Evolutionary conservation across 1,140 invertebrate genomes (phyloP), one percentile per base, ranked within the genome.

Genomic region (Rhyacophila brunnea): DNA sequence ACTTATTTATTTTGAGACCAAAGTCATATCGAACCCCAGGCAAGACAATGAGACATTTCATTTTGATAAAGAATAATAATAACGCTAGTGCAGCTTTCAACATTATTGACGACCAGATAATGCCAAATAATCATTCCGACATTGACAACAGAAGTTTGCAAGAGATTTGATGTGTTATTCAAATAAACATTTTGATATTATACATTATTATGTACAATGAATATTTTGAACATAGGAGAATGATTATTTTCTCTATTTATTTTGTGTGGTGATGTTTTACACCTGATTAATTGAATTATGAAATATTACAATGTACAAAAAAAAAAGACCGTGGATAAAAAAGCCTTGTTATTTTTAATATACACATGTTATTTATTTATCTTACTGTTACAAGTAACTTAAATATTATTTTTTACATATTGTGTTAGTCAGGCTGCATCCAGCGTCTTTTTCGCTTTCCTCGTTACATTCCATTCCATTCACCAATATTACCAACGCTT

Each of bases 1-100:
- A 28, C 9, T 28, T 28, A 28, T 28, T 28, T 28, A 28, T 13
- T 52, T 40, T 40, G 15, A 58, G 47, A 54, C 60, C 60, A 62
- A 62, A 62, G 60, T 58, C 35, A 53, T 54, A 52, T 54, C 28
- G 40, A 50, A 56, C 42, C 18, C 52, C 56, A 48, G 15, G 20
- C 19, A 40, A n/a, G 44, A 38, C 34, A 36, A 40, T 55, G 13
- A 43, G 36, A 54, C 46, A 43, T 45, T 52, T 59, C 49, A 40
- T 19, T 53, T 53, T 23, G 36, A 43, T 40, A 15, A 11, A 17
- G 18, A 2, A 4, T 17, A 15, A 6, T 45, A 45, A 17, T 4
- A 14, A 43, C 43, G 13, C 14, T 2, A 17, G n/a, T 45, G 13
- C 35, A 19, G 28, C 23, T 52, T 28, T 20, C 36, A 32, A 45